Evolutionary conservation across 2,888 invertebrate genomes (phyloP), one percentile per base, ranked within the genome.

Genomic region (Andrena camellia): DNA sequence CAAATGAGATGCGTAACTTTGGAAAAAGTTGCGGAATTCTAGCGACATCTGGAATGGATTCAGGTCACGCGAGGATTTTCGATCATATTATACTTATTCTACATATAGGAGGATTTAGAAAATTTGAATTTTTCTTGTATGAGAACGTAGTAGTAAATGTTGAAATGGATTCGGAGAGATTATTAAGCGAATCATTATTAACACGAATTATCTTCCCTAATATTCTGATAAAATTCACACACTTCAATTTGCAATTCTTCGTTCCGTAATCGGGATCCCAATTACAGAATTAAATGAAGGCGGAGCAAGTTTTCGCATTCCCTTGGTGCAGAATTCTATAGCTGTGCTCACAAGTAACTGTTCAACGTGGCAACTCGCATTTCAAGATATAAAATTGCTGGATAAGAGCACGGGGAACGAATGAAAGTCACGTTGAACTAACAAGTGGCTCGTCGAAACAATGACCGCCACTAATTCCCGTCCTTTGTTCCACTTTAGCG

Each of bases 31-130:
- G 5, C 6, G 6, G 6, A 42, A 20, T 33, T 23, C 13, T 4
- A 23, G 0, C 13, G 10, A 23, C 23, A 72, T 26, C 13, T 8
- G 17, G 20, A 48, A 29, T 42, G 10, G 50, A 50, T 62, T 50
- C 23, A 20, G 31, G 29, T 71, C 60, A 42, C n/a, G 35, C 35
- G n/a, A 31, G 48, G 23, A 52, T 71, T 70, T 60, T 35, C 29
- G n/a, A 31, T 13, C 42, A 20, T 60, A 13, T 60, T 23, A 26
- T 29, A 26, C 26, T 59, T 29, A 29, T 29, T 59, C 59, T 26
- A 29, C 17, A 59, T 26, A 29, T 29, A 59, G 10, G 17, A 7
- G 52, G 42, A 42, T 42, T 42, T 42, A 42, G 13, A 17, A 17
- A 42, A 42, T 17, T 17, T 42, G 42, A 42, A 42, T 17, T 42